A percentile compares a stretch with the other conserved stretches of the same genome.
These are phyloP conservation scores for Bungarus multicinctus DNA, from an alignment of 2,113 vertebrate genomes.

Conservation along the genomic window DNA sequence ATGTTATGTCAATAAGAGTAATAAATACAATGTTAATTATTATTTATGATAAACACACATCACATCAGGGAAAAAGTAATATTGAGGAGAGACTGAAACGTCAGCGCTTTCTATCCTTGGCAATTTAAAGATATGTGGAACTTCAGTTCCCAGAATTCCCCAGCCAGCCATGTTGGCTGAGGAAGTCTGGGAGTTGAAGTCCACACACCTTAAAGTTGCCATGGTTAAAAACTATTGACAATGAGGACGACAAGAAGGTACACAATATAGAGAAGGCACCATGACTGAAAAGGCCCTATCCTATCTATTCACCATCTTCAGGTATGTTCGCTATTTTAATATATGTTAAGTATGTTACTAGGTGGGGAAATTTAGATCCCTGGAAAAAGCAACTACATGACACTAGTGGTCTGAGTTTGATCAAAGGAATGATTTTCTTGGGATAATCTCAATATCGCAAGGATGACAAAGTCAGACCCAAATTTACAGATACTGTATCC, in stretches of 20 bases:
- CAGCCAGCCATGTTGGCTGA: neutral
- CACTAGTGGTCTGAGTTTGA: constrained; percentile 54
- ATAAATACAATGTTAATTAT: neutral
- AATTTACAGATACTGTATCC: constrained; percentile 66
- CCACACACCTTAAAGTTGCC: neutral
- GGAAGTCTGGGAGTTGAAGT: neutral
- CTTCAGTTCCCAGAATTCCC: neutral
- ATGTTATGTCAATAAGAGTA: neutral
- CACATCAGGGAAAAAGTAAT: neutral
- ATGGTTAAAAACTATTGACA: neutral
- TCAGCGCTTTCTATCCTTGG: neutral
- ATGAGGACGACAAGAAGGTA: neutral
- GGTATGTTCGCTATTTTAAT: neutral
- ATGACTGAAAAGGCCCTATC: neutral
- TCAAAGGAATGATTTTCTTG: constrained; percentile 63
- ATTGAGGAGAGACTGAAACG: neutral
- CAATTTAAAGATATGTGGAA: neutral
- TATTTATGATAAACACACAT: neutral
- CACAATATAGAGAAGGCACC: neutral
- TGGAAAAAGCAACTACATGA: constrained; percentile 56
- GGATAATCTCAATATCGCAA: constrained; percentile 67
- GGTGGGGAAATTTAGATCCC: constrained; percentile 29
- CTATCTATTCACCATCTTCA: neutral
- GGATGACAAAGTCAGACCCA: constrained; percentile 64
- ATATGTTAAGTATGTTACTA: neutral